phyloP scores from a whole-genome alignment of 2,888 invertebrate genomes.

The Eudasyphora cyanicolor region DNA sequence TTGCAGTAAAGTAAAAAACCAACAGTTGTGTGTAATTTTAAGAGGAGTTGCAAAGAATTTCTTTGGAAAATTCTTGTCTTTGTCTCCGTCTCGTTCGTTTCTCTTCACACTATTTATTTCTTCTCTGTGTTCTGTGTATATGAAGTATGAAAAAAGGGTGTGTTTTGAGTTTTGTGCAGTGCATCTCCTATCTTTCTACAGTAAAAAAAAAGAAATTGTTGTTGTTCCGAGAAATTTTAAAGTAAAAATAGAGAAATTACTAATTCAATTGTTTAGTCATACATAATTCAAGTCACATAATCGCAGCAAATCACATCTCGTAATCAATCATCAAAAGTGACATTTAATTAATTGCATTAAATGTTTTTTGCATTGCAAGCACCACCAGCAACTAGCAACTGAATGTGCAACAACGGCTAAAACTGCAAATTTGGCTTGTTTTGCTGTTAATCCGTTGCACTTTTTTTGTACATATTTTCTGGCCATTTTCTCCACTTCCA shows the following conservation, averaged over 20 bases:
- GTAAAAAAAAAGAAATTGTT: background rate
- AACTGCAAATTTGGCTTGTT: too few species aligned
- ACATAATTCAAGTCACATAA: background rate
- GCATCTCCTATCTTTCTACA: background rate
- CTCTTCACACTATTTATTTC: too few species aligned
- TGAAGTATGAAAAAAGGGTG: conserved; percentile 65
- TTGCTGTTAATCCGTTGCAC: conserved; percentile 46
- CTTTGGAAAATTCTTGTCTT: too few species aligned
- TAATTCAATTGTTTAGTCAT: conserved; percentile 22
- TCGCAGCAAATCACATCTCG: background rate
- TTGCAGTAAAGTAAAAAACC: too few species aligned
- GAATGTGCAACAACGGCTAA: conserved; percentile 27
- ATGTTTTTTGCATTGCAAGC: background rate
- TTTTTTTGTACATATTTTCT: background rate
- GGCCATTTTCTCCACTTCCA: conserved; percentile 41
- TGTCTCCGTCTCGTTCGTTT: conserved; percentile 55
- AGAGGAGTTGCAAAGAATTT: conserved; percentile 46
- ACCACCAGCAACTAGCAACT: too few species aligned
- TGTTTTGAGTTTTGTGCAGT: conserved; percentile 49
- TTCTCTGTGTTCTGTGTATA: conserved; percentile 33
- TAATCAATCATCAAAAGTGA: background rate
- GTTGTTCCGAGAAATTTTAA: background rate
- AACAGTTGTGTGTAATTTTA: too few species aligned
- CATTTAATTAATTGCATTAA: conserved; percentile 48
- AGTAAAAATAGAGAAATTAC: background rate